phyloP scores from a whole-genome alignment of 1,140 invertebrate genomes.

The Aricia agestis region DNA sequence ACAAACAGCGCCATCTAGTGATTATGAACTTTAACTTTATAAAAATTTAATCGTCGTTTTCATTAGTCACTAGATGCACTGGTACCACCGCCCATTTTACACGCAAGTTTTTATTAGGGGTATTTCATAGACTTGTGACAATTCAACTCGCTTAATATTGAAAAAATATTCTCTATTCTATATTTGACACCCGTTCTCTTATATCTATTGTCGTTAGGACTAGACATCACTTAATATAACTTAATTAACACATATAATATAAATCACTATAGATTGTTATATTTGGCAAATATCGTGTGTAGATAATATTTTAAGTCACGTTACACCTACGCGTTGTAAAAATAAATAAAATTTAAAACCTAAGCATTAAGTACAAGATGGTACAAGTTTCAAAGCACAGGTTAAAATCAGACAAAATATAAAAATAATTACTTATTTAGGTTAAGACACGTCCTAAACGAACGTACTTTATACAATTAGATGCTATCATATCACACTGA shows the following conservation, averaged over 20 bases:
- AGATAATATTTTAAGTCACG: neutral
- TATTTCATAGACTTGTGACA: neutral
- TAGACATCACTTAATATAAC: conserved; percentile 9
- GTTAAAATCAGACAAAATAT: neutral
- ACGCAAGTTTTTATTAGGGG: neutral
- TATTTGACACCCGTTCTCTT: conserved; percentile 15
- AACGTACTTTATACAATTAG: no score
- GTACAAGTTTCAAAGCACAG: neutral
- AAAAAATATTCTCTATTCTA: conserved; percentile 11
- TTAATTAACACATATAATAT: conserved; percentile 9
- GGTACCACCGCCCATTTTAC: no score
- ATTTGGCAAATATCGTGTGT: conserved; percentile 3
- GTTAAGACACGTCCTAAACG: no score
- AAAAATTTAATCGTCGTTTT: conserved; percentile 1
- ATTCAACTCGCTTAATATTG: neutral
- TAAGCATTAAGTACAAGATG: neutral
- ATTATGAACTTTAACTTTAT: no score
- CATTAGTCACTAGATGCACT: neutral
- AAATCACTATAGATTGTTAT: conserved; percentile 15
- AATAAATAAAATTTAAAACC: neutral
- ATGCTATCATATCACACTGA: neutral
- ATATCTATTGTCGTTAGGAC: conserved; percentile 9
- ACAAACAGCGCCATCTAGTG: neutral
- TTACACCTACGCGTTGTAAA: neutral
- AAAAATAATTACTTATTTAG: neutral